Evolutionary conservation across 2,113 vertebrate genomes (phyloP).

Genomic region (Platycercus adscitus): DNA sequence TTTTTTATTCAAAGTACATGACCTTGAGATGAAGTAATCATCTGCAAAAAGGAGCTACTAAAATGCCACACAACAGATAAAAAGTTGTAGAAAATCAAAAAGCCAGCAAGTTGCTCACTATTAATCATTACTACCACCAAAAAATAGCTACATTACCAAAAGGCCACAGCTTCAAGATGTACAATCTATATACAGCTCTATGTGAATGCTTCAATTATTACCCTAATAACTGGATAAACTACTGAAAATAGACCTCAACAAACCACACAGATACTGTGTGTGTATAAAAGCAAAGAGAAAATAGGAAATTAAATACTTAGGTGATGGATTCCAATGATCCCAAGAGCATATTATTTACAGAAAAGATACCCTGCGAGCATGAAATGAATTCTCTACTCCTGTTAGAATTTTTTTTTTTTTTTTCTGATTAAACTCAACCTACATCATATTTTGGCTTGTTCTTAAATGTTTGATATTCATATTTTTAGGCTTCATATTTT

Average conservation of each 20-base stretch:
- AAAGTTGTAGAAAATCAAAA: neutral
- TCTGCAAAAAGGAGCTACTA: neutral
- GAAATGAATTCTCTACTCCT: neutral
- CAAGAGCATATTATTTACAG: neutral
- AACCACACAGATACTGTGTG: neutral
- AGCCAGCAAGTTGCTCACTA: neutral
- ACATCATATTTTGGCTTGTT: neutral
- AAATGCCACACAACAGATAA: neutral
- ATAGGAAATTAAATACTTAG: neutral
- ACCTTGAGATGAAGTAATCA: neutral
- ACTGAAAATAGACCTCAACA: neutral
- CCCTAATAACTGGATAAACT: neutral
- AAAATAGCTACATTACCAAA: neutral
- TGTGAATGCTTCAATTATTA: neutral
- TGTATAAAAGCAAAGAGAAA: neutral
- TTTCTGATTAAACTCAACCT: neutral
- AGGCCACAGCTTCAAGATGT: neutral
- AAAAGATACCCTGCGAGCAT: neutral
- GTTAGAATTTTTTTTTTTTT: neutral
- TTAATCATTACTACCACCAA: neutral
- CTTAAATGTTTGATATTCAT: neutral
- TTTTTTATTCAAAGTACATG: neutral
- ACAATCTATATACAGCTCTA: neutral
- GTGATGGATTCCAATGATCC: neutral
- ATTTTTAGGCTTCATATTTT: neutral